Evolutionary conservation across 2,113 vertebrate species (phyloP), one percentile per base, ranked within the genome.

Genomic region (Ploceus nigricollis): DNA sequence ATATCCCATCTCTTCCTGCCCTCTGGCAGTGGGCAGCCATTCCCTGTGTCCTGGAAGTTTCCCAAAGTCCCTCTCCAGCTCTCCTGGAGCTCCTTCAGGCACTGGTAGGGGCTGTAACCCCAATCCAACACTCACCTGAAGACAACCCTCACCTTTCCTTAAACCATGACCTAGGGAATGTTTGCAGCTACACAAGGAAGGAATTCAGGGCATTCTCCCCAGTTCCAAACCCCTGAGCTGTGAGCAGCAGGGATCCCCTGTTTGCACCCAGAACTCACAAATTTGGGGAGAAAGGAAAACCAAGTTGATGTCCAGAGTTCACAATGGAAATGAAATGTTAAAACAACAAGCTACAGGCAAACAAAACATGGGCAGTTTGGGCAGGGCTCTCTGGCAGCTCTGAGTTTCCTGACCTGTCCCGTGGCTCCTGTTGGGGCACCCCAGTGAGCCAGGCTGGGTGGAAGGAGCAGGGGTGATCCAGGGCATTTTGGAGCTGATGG

Each of bases 311-410:
- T 58, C 18, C 88, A 75, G 71, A 86, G 82, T 10, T 88, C 79
- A 81, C 79, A 61, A 45, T 5, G 47, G 70, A 80, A 96, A 90
- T 15, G 3, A 69, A 94, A 94, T 64, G 88, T 96, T 96, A 94
- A 94, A 96, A 28, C 63, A 96, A 94, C 80, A 96, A 75, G 58
- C 22, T 20, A 54, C 8, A 85, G 40, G 85, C 75, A 92, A 81
- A 90, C 9, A 42, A 75, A 93, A 78, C 68, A 90, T 0, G 61
- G 72, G 82, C 60, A 71, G 40, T 24, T 68, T 89, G 94, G 93
- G 96, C 93, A 86, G 88, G 86, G 78, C 40, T 72, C 37, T 65
- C 77, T 89, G 90, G 90, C 20, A 4, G 82, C 63, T 40, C 4
- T 0, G 2, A 24, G 42, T 11, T 95, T 93, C 92, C 94, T 90